Evolutionary conservation across 2,797 vertebrate species (phyloP), one percentile per base, ranked within the genome.

Genomic region (Crocodylus rhombifer): DNA sequence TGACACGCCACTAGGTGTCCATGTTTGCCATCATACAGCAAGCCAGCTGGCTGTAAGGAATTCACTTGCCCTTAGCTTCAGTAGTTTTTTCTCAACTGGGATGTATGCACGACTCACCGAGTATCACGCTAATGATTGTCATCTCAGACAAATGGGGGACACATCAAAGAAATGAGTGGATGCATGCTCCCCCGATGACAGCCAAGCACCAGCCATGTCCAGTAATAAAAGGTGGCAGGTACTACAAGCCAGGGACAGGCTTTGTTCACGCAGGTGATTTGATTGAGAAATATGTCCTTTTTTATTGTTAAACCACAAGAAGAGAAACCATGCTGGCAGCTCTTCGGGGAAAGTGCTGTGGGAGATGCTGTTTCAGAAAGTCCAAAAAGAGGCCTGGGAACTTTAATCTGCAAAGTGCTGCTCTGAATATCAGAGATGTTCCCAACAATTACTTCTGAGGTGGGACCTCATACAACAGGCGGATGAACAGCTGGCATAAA

Each of bases 1-100:
- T 25, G 1, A 13, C 62, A 15, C 7, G 56, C 92, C 97, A 95
- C 92, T 86, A 97, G 97, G 93, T 95, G 97, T 97, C 81, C 78
- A 74, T 95, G 87, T 97, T 96, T 63, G 83, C 94, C 94, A 65
- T 57, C 89, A 82, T 92, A 95, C 92, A 18, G 81, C 28, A 16
- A 81, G 26, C 1, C 33, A 15, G 30, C 36, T 36, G 61, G 26
- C 79, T 76, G 0, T 21, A 42, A 77, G 55, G 58, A 83, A 92
- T 92, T 88, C 90, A 95, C 84, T 78, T 73, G 33, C 1, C 0
- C 21, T 85, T 42, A 11, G n/a, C 67, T 58, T 57, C 7, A 65
- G 78, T 60, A 64, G 14, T 3, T 69, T 20, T 73, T 51, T 13
- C 30, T 23, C 61, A 57, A 64, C 14, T 20, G 26, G 1, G 1